Evolutionary conservation across 2,888 invertebrate species (phyloP).

Genomic region (Lepidochitona cinerea): DNA sequence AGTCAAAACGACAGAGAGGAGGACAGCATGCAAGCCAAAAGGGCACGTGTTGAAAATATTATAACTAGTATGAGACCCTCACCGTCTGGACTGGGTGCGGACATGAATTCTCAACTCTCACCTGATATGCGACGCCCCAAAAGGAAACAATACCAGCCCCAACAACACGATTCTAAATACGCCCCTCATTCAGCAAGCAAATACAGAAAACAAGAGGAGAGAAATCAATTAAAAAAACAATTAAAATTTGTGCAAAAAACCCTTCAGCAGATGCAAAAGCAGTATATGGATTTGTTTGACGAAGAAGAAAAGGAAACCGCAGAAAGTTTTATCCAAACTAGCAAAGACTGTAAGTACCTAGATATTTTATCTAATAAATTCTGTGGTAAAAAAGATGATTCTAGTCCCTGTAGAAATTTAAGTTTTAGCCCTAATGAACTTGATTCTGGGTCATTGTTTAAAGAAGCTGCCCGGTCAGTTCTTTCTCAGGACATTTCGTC

Average conservation of each 20-base stretch:
- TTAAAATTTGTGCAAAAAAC: slow-evolving; percentile 90
- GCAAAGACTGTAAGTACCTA: slow-evolving; percentile 1
- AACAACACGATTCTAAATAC: slow-evolving; percentile 79
- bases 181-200: slow-evolving; percentile 74
- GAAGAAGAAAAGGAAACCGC: slow-evolving; percentile 23
- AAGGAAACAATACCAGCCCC: slow-evolving; percentile 94
- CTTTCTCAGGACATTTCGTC: neutral
- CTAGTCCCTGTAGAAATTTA: neutral
- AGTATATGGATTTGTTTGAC: slow-evolving; percentile 85
- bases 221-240: slow-evolving; percentile 86
- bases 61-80: slow-evolving; percentile 88
- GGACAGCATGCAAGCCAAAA: slow-evolving; percentile 77
- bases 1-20: slow-evolving; percentile 23
- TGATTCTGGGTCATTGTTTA: neutral
- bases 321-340: neutral
- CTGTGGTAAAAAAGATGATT: neutral
- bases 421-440: neutral
- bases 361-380: neutral
- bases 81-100: slow-evolving; percentile 32
- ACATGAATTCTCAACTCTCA: slow-evolving; percentile 28
- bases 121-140: slow-evolving; percentile 73
- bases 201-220: slow-evolving; percentile 56
- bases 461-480: neutral
- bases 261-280: slow-evolving; percentile 91
- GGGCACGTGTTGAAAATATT: slow-evolving; percentile 95